phyloP scores from a whole-genome alignment of 2,113 vertebrate species.

The Ifrita kowaldi region DNA sequence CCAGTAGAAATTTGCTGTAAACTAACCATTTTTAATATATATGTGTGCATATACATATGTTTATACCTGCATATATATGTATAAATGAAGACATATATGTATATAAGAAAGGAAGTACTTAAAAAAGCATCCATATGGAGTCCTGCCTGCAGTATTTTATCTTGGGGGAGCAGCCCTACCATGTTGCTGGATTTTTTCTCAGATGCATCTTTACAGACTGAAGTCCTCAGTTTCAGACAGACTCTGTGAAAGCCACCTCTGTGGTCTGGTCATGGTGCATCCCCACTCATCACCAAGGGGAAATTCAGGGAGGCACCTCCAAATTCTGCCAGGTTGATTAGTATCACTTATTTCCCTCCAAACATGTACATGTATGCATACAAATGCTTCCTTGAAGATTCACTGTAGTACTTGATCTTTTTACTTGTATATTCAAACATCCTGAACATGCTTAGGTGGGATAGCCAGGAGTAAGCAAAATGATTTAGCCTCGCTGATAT shows the following conservation, averaged over 20 bases:
- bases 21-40: background rate
- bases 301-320: background rate
- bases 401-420: background rate
- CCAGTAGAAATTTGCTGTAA: background rate
- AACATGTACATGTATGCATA: fast-evolving
- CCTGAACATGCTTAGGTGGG: background rate
- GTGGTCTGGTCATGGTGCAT: background rate
- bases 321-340: background rate
- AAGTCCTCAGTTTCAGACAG: background rate
- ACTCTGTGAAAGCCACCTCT: background rate
- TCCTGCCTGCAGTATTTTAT: background rate
- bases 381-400: background rate
- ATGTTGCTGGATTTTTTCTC: background rate
- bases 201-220: background rate
- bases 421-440: background rate
- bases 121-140: background rate
- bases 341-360: background rate
- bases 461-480: background rate
- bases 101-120: background rate
- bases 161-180: background rate
- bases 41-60: background rate
- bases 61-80: background rate
- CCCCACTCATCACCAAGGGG: background rate
- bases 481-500: background rate
- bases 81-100: background rate